These are phyloP conservation scores for Pseudolycoriella hygida DNA, from an alignment of 2,888 invertebrate species.

Conservation along the genomic window DNA sequence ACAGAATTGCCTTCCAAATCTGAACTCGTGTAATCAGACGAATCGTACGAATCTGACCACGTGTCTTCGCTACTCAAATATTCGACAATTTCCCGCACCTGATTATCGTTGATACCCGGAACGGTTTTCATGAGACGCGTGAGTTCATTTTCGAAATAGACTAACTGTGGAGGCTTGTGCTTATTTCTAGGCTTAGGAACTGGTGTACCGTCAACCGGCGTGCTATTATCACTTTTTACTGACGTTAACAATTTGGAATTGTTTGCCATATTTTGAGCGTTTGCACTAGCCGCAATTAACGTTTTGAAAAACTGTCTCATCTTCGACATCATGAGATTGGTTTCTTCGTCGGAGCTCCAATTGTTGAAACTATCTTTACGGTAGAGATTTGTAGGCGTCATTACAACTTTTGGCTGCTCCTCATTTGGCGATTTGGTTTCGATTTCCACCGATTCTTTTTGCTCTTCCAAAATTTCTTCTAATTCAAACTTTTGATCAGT, in stretches of 20 bases:
- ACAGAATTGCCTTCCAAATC: constrained; percentile 49
- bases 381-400: constrained; percentile 30
- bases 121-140: constrained; percentile 86
- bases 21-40: constrained; percentile 79
- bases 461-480: constrained; percentile 42
- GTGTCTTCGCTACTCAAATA: constrained; percentile 84
- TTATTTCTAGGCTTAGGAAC: constrained; percentile 41
- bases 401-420: neutral
- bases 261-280: constrained; percentile 25
- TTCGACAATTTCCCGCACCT: constrained; percentile 81
- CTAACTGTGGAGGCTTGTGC: constrained; percentile 66
- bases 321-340: constrained; percentile 88
- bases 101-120: constrained; percentile 76
- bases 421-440: neutral
- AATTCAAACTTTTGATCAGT: constrained; percentile 35
- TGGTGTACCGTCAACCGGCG: constrained; percentile 31
- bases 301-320: constrained; percentile 87
- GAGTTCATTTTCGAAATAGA: constrained; percentile 78
- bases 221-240: constrained; percentile 4
- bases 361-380: constrained; percentile 84
- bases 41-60: constrained; percentile 87
- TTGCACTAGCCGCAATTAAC: constrained; percentile 52
- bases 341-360: constrained; percentile 88
- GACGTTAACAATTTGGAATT: constrained; percentile 22
- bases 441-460: constrained; percentile 34